Percentiles rank a stretch among this genome's conserved stretches.
These are phyloP conservation scores for Petrocephalus sullivani DNA, from an alignment of 2,797 vertebrate genomes.

Conservation along the genomic window DNA sequence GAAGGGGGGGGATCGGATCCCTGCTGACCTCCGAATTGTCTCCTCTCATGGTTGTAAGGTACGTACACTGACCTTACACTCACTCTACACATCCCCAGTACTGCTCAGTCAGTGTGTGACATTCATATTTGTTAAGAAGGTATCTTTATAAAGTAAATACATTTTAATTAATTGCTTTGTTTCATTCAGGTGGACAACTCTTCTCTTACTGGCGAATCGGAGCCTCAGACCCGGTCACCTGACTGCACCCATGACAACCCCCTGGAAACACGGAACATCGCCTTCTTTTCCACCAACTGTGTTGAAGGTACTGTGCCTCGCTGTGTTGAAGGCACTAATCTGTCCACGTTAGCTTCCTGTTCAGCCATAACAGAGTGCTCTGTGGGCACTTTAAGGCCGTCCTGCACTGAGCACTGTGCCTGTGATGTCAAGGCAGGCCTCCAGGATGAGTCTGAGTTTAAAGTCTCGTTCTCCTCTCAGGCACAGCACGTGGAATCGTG, in stretches of 20 bases:
- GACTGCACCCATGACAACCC: slow-evolving; percentile 90
- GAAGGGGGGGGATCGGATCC: slow-evolving; percentile 85
- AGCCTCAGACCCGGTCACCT: slow-evolving; percentile 85
- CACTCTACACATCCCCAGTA: neutral
- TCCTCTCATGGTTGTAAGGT: slow-evolving; percentile 91
- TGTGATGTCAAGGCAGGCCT: neutral
- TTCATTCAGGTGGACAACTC: slow-evolving; percentile 81
- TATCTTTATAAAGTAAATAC: neutral
- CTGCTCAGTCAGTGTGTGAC: neutral
- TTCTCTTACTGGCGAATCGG: slow-evolving; percentile 84
- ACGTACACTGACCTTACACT: neutral
- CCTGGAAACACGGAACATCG: slow-evolving; percentile 84
- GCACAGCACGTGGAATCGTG: slow-evolving; percentile 83
- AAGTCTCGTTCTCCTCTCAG: slow-evolving; percentile 45
- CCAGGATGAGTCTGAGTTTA: neutral
- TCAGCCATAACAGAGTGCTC: neutral
- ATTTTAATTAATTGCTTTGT: neutral
- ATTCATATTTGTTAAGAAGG: neutral
- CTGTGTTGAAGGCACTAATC: neutral
- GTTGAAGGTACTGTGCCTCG: slow-evolving; percentile 69
- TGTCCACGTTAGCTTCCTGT: neutral
- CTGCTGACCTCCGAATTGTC: slow-evolving; percentile 80
- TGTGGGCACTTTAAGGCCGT: neutral
- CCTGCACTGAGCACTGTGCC: neutral
- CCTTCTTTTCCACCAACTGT: slow-evolving; percentile 91